These are phyloP conservation scores for Ephydatia muelleri DNA, from an alignment of 37 sponge, comb jelly and placozoan species.

Conservation along the genomic window DNA sequence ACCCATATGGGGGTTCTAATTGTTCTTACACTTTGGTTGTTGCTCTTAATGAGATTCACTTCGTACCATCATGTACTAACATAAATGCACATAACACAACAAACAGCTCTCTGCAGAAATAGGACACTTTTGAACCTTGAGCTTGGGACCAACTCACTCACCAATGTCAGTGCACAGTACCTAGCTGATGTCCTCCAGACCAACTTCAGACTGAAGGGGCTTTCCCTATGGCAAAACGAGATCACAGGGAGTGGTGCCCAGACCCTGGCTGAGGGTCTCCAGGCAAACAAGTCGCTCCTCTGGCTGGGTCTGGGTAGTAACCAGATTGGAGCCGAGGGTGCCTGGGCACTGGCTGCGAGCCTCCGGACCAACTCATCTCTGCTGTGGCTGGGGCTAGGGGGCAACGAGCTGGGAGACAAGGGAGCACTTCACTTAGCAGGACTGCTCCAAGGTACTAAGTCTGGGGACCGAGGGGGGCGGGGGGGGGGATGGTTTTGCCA, in stretches of 20 bases:
- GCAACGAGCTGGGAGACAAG: constrained; percentile 80
- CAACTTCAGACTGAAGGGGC: constrained; percentile 74
- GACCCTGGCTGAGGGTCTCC: constrained; percentile 75
- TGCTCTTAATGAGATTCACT: background rate
- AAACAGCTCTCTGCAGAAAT: constrained; percentile 65
- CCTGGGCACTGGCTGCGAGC: constrained; percentile 75
- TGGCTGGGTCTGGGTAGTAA: constrained; percentile 91
- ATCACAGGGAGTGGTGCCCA: constrained; percentile 71
- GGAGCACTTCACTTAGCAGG: constrained; percentile 74
- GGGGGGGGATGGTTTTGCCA: no score
- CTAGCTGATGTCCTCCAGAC: constrained; percentile 58
- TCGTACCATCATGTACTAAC: no score
- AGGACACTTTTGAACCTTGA: constrained; percentile 74
- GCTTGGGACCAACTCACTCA: constrained; percentile 78
- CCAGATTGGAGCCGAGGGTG: constrained; percentile 75
- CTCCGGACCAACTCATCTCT: constrained; percentile 60
- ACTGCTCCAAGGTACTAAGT: constrained; percentile 55
- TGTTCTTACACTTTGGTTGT: background rate
- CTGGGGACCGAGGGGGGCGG: no score
- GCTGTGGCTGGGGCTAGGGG: constrained; percentile 85
- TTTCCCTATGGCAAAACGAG: constrained; percentile 87
- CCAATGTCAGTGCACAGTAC: constrained; percentile 58
- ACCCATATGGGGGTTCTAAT: background rate
- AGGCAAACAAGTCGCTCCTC: constrained; percentile 55
- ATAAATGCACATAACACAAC: background rate